A percentile compares a stretch with the other conserved stretches of the same genome.
phyloP scores from a whole-genome alignment of 2,797 vertebrate species.

The Decapterus maruadsi region DNA sequence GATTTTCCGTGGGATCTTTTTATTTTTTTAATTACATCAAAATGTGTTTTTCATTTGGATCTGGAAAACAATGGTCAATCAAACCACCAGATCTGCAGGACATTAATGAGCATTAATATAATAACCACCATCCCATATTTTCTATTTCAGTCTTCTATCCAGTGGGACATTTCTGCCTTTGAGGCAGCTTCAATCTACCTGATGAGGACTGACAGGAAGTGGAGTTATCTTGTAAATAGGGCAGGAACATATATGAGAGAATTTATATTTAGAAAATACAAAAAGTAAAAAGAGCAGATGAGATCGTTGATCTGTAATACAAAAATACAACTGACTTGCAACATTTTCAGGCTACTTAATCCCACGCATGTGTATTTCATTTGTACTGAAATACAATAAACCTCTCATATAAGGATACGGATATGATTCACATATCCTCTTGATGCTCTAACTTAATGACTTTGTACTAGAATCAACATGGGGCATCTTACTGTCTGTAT shows the following conservation, averaged over 20 bases:
- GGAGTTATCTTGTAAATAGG: constrained; percentile 23
- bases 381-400: constrained; percentile 1
- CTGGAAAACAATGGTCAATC: constrained; percentile 23
- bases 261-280: constrained; percentile 44
- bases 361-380: constrained; percentile 16
- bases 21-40: neutral
- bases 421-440: neutral
- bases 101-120: constrained; percentile 32
- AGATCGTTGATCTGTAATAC: constrained; percentile 1
- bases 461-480: too few species aligned
- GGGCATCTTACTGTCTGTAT: too few species aligned
- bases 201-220: constrained; percentile 40
- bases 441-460: neutral
- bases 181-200: constrained; percentile 49
- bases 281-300: constrained; percentile 6
- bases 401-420: neutral
- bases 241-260: constrained; percentile 10
- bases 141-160: constrained; percentile 40
- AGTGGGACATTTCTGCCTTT: constrained; percentile 55
- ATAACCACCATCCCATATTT: constrained; percentile 33
- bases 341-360: neutral
- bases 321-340: neutral
- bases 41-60: neutral
- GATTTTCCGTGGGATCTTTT: neutral
- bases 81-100: constrained; percentile 18